Conservation (phyloP, 37 sponge, comb jelly and placozoan species). For the Spongia lamella region DNA sequence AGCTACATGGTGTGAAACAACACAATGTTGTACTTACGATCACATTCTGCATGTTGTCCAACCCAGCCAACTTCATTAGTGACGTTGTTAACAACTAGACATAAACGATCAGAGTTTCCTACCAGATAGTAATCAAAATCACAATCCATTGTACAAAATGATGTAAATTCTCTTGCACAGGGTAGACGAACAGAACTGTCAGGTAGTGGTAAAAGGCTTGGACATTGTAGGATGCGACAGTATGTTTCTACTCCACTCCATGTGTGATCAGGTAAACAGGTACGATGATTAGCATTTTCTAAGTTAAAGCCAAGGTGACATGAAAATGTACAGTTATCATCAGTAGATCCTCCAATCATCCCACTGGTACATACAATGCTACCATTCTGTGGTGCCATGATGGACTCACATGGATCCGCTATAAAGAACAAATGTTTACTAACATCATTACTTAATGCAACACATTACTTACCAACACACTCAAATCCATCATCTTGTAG, state of each 20-base stretch:
- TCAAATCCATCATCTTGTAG: neutral
- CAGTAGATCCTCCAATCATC: neutral
- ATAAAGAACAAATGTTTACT: neutral
- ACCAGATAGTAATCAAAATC: constrained; percentile 10
- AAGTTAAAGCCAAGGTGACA: constrained; percentile 3
- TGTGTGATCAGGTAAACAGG: neutral
- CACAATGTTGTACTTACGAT: neutral
- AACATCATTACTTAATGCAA: no score
- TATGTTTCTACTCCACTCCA: constrained; percentile 15
- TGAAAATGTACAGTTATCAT: constrained; percentile 12
- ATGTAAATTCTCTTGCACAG: neutral
- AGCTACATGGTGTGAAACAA: neutral
- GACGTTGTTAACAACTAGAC: neutral
- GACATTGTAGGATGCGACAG: constrained; percentile 4
- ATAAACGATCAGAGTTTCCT: neutral
- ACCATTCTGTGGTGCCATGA: constrained; percentile 20
- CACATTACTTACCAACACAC: constrained; percentile 22
- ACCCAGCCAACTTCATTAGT: constrained; percentile 3
- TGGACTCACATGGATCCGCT: constrained; percentile 2
- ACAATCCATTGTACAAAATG: constrained; percentile 7
- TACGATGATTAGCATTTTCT: neutral
- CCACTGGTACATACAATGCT: constrained; percentile 13
- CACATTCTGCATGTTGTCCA: neutral
- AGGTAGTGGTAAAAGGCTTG: neutral
- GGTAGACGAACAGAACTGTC: neutral